Base-by-base conservation (phyloP, 37 sponge, comb jelly and placozoan species). In the Aplysina aerophoba region DNA sequence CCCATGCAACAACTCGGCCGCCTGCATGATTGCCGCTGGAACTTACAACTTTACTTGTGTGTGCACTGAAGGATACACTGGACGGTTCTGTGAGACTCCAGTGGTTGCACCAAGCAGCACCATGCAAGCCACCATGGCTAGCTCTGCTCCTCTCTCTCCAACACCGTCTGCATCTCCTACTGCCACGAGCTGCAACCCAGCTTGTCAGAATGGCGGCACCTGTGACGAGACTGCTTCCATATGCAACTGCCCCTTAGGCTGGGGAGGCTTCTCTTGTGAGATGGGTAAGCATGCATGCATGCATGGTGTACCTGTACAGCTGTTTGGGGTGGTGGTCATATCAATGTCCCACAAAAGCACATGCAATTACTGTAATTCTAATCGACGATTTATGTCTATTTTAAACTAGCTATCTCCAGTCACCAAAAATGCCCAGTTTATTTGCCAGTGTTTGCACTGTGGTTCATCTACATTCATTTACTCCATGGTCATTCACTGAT, bases 221-320 rank as follows among this genome's bases (percentile, higher is more conserved):
- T 89, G 90, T 81, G 63, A 83, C 20, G 79, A 83, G 40, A 59
- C 80, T 31, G 44, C 71, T 37, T 17, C 55, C 28, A 39, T 3
- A 8, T 88, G 91, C 73, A 25, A 24, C 21, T 90, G 91, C 78
- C 36, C 87, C 17, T 73, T 86, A 15, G 79, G 71, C 11, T 83
- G 34, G 59, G 59, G 24, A 57, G 91, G 91, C 50, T 39, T 15
- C 15, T 72, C 62, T 35, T 90, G 91, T 37, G 62, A 50, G 30
- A 31, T 81, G 75, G 86, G 91, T 90, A 20, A 58, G 62, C 1
- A 38, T 27, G 11, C 19, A 12, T n/a, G 25, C n/a, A n/a, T n/a
- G n/a, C n/a, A n/a, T n/a, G n/a, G n/a, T n/a, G n/a, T n/a, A n/a
- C n/a, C n/a, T n/a, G n/a, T n/a, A n/a, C n/a, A n/a, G n/a, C n/a